Evolutionary conservation across 2,113 vertebrate species (phyloP), one percentile per base, ranked within the genome.

Genomic region (Microcebus tavaratra): DNA sequence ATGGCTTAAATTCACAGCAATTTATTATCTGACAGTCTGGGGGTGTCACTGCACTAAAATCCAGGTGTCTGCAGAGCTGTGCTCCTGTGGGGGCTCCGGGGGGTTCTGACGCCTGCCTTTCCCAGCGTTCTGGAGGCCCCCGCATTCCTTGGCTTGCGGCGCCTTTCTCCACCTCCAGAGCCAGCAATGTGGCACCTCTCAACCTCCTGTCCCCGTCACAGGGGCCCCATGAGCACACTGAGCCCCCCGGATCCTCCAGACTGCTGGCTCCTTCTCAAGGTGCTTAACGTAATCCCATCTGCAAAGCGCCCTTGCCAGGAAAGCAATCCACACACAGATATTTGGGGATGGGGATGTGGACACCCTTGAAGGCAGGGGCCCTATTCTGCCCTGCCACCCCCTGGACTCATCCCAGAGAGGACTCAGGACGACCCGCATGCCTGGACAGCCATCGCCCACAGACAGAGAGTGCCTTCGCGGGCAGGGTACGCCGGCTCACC

Each of bases 291-390:
- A 81, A 39, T 36, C 78, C 65, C 15, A 1, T 0, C 57, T 17
- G 15, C 45, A 34, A 14, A 36, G 57, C 29, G 45, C 29, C 15
- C n/a, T n/a, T n/a, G 67, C 27, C 57, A 8, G 0, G 0, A 29
- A 13, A 8, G 57, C 20, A 15, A 63, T 7, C 7, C 65, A 18
- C 8, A 2, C 42, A 25, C 42, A 63, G 34, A 3, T 65, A 45
- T 7, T 8, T 14, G 42, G 83, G 61, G 39, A 14, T 25, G n/a
- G 8, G 31, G 17, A n/a, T 0, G 4, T 36, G 83, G 45, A 23
- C 63, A 53, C 8, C 18, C 39, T 45, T 67, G 63, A 23, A 29
- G 42, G 12, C 6, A 55, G 53, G 31, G 34, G 23, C 20, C 29
- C 36, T 25, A 29, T 29, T 36, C 57, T 27, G 21, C 57, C 59